These are phyloP conservation scores for Ceyx melanurus DNA, from an alignment of 2,113 vertebrate genomes.

Conservation along the genomic window DNA sequence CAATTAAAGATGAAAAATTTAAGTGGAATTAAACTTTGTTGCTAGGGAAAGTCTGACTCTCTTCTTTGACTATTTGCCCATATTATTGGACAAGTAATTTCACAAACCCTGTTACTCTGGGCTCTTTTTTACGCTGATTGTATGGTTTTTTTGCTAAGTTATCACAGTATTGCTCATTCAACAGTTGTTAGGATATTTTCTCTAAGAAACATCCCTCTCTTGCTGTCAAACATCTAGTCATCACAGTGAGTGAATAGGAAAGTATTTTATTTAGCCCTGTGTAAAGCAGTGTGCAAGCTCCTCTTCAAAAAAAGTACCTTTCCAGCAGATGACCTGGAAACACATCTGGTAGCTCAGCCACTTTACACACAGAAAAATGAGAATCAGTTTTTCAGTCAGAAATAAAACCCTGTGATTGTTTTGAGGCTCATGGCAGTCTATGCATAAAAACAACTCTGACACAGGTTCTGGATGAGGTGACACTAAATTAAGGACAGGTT, in stretches of 20 bases:
- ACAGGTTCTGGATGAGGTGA: neutral
- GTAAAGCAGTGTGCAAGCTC: neutral
- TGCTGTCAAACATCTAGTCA: neutral
- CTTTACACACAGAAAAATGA: neutral
- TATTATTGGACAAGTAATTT: neutral
- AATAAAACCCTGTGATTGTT: neutral
- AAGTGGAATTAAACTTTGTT: neutral
- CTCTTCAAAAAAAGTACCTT: neutral
- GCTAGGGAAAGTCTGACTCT: neutral
- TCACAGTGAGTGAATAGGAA: rapidly evolving
- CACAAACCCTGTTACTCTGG: neutral
- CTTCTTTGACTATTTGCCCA: neutral
- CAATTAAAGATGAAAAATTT: neutral
- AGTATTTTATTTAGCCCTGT: neutral
- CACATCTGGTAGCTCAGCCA: neutral
- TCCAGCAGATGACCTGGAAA: neutral
- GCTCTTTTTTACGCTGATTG: neutral
- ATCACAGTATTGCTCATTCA: neutral
- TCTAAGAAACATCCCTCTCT: neutral
- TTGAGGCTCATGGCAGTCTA: neutral
- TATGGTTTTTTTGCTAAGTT: neutral
- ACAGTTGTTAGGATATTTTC: neutral
- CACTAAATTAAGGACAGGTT: neutral
- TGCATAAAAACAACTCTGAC: neutral
- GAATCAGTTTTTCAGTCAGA: neutral